These are phyloP conservation scores for Cryptotermes secundus DNA, from an alignment of 1,140 invertebrate species.

Conservation along the genomic window DNA sequence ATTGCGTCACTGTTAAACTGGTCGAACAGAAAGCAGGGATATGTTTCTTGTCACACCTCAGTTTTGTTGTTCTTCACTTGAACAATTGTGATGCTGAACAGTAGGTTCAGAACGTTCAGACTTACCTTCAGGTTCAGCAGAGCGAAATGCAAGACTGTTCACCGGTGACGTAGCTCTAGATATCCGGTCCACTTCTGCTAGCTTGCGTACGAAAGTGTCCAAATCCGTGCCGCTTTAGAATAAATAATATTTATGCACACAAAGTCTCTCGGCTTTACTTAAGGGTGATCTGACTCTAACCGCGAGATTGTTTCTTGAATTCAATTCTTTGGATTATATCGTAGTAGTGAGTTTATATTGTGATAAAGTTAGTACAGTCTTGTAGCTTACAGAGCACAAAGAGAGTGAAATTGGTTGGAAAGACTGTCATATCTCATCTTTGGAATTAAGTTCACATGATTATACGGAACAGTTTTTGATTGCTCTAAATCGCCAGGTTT, in stretches of 20 bases:
- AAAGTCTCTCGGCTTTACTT: no score
- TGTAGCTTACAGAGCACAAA: no score
- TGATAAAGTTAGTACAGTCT: no score
- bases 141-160: neutral
- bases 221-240: neutral
- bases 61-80: slow-evolving; percentile 7
- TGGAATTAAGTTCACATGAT: no score
- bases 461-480: no score
- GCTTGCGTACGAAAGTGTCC: neutral
- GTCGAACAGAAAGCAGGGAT: neutral
- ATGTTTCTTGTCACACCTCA: neutral
- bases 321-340: no score
- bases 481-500: no score
- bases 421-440: no score
- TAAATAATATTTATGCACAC: neutral
- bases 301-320: no score
- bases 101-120: neutral
- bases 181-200: neutral
- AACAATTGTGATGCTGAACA: neutral
- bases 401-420: no score
- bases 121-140: neutral
- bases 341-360: no score
- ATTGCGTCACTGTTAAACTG: neutral
- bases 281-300: no score
- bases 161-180: neutral